Base-by-base conservation (phyloP, 2,797 vertebrate genomes). In the Delichon dasypus region DNA sequence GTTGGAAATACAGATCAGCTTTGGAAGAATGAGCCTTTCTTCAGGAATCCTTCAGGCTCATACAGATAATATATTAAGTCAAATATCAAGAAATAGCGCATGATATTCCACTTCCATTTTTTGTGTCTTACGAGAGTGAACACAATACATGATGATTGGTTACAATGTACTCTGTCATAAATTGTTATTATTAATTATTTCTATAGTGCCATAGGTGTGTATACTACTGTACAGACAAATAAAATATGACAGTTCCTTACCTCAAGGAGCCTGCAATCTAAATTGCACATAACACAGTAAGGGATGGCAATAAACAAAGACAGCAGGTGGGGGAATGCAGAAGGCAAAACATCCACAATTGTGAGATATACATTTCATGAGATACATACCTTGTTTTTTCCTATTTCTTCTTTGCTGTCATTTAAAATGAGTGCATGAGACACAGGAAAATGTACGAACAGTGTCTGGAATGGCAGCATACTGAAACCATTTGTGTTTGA, bases 111-210 rank as follows among this genome's bases (percentile, higher is more conserved):
- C 32, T 60, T 67, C 60, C 54, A 38, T 62, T 73, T 42, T 32
- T 42, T 25, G 10, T 48, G 25, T 76, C 45, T 51, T 79, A 66
- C 23, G 45, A 9, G 54, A 70, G 29, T 70, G 67, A 40, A 61
- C 32, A 55, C 55, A 85, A 50, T 70, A 38, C 21, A 42, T 57
- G 57, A 74, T 76, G 67, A 73, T 44, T 84, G 25, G 26, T 89
- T 84, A 57, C 71, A 90, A 86, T 26, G 67, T 82, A 40, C 16
- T 87, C 51, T 92, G 93, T 87, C 91, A 82, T 86, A 88, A 94
- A 70, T 66, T 72, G 36, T 94, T 96, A 76, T 64, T 70, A 93
- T 65, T 90, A 93, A 91, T 93, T 94, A 89, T 84, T 90, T 89
- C 86, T 85, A 2, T 61, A n/a, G 42, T 50, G 34, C 22, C 25